A percentile compares a stretch with the other conserved stretches of the same genome.
Evolutionary conservation across 2,113 vertebrate species (phyloP).

Genomic region (Sinocyclocheilus anshuiensis): DNA sequence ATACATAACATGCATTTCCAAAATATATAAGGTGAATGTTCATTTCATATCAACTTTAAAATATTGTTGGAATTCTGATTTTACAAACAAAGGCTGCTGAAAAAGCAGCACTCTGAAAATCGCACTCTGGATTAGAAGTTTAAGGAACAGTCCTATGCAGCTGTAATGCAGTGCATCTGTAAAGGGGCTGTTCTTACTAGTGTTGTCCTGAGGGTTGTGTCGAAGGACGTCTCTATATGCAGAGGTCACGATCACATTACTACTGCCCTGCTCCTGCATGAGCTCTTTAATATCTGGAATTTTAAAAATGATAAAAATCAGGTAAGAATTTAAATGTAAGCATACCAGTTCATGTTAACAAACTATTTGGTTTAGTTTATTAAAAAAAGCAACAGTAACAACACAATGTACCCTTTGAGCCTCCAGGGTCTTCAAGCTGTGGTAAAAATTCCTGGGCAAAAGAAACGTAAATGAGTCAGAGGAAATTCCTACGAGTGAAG

Average conservation of each 20-base stretch:
- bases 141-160: not conserved
- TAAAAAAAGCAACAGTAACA: conserved; percentile 1
- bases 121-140: not conserved
- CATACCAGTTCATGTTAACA: not conserved
- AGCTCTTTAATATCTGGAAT: conserved; percentile 83
- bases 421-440: conserved; percentile 80
- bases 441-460: conserved; percentile 82
- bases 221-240: conserved; percentile 82
- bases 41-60: no score
- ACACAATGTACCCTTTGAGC: conserved; percentile 74
- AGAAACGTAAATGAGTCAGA: not conserved
- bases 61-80: no score
- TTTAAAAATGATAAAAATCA: conserved; percentile 1
- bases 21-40: no score
- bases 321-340: not conserved
- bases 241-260: conserved; percentile 83
- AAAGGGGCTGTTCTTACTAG: conserved; percentile 70
- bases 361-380: not conserved
- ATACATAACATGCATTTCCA: no score
- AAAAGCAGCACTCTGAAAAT: no score
- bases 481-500: not conserved
- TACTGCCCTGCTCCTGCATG: conserved; percentile 78
- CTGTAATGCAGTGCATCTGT: not conserved
- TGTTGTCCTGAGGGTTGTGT: conserved; percentile 78
- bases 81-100: no score